Base-by-base conservation (phyloP, 2,797 vertebrate genomes). In the Leptatherina wallacei region DNA sequence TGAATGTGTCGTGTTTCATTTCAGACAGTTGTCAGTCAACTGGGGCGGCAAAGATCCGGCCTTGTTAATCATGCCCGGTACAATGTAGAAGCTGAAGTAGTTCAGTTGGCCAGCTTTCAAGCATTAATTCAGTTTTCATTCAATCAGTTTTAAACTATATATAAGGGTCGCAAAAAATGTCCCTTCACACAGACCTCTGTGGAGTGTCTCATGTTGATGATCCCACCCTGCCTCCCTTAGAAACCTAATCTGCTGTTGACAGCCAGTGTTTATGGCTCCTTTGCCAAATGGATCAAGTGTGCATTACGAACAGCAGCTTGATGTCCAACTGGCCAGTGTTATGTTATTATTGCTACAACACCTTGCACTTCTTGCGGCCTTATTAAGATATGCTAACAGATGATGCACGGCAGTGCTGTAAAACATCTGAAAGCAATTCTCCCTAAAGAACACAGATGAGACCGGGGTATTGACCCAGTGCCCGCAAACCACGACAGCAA, bases 211-310 rank as follows among this genome's bases (percentile, higher is more conserved):
- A 22, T 56, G 11, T 58, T 72, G 66, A 55, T 68, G 71, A 56
- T 71, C 63, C 49, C 20, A 13, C 58, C 47, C 57, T 40, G 63
- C 22, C 65, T 59, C 59, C 33, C 16, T 36, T 64, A 61, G 80
- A 77, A 88, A 91, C 81, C 51, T 71, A 77, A 91, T 91, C 85
- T 85, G 54, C 69, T 73, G 87, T 58, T 88, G 93, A 93, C 92
- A 90, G 80, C 74, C 59, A 10, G 30, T 56, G 62, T 84, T 81
- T 61, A 68, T 63, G 82, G 55, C 73, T 73, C 71, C 70, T 49
- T 69, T 66, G 82, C 78, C 91, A 79, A 87, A 76, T 35, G 32
- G 86, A 90, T 85, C 79, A 78, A 85, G 75, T 88, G 84, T 80
- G 56, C 78, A 71, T 82, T 83, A 55, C 85, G 64, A 81, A 84